phyloP scores from a whole-genome alignment of 2,888 invertebrate genomes.

The Poecilobothrus nobilitatus region DNA sequence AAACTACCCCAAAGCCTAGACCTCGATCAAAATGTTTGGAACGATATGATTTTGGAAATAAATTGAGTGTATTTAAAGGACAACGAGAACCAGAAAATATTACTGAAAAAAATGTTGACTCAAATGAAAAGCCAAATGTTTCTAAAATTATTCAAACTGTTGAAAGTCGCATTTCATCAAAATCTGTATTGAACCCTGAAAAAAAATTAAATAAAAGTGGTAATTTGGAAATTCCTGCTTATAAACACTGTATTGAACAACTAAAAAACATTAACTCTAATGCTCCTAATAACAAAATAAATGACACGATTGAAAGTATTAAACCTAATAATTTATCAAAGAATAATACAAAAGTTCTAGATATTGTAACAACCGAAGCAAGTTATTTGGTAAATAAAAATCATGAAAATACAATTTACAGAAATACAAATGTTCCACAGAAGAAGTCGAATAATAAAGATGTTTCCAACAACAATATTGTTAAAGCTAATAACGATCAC shows the following conservation, averaged over 20 bases:
- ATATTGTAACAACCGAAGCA: background rate
- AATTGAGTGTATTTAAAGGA: background rate
- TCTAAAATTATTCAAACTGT: background rate
- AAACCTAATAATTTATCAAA: no score
- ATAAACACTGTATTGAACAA: no score
- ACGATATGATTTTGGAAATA: background rate
- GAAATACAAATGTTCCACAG: no score
- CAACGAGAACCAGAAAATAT: background rate
- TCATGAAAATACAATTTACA: background rate
- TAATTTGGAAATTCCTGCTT: background rate
- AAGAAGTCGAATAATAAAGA: background rate
- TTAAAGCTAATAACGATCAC: background rate
- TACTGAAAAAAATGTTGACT: background rate
- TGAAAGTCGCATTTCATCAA: background rate
- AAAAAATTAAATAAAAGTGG: background rate
- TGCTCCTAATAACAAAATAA: no score
- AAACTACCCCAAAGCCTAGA: slow-evolving; percentile 14
- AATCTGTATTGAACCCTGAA: background rate
- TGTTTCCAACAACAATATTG: background rate
- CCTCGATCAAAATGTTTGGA: slow-evolving; percentile 12
- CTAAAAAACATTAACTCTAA: no score
- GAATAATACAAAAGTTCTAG: background rate
- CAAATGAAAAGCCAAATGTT: background rate
- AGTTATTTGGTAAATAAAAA: no score
- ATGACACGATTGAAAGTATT: no score